A percentile compares a stretch with the other conserved stretches of the same genome.
Evolutionary conservation across 2,888 invertebrate genomes (phyloP).

Genomic region (Tinea semifulvella): DNA sequence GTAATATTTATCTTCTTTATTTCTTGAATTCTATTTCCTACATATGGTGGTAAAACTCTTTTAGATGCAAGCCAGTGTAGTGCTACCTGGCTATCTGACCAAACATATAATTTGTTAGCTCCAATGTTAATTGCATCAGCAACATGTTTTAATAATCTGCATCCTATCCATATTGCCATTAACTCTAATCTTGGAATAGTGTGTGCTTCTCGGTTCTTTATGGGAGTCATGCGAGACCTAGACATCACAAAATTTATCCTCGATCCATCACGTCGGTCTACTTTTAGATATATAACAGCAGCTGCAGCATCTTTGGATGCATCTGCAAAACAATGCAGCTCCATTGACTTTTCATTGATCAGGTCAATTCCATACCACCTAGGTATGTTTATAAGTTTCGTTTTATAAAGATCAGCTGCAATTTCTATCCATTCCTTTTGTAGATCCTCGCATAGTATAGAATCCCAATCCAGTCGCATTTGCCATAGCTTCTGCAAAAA

Average conservation of each 20-base stretch:
- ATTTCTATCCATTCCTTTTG: too few species aligned
- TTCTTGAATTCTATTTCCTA: background rate
- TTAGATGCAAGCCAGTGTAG: background rate
- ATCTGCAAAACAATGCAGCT: slow-evolving; percentile 18
- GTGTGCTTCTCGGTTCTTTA: background rate
- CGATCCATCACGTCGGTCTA: background rate
- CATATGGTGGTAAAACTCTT: slow-evolving; percentile 8
- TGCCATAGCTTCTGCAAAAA: too few species aligned
- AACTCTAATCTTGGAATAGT: slow-evolving; percentile 12
- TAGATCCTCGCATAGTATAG: too few species aligned
- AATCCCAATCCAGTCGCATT: too few species aligned
- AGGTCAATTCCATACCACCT: too few species aligned
- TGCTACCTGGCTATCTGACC: slow-evolving; percentile 11
- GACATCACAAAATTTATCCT: background rate
- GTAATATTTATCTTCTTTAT: background rate
- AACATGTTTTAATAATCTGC: slow-evolving; percentile 1
- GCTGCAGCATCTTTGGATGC: slow-evolving; percentile 16
- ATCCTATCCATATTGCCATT: background rate
- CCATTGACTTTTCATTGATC: too few species aligned
- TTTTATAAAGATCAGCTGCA: too few species aligned
- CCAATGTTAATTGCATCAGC: background rate
- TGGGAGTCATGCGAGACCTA: background rate
- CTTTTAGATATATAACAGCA: slow-evolving; percentile 13
- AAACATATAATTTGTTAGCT: background rate
- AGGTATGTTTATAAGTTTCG: too few species aligned